Conservation (phyloP, 2,113 vertebrate species). For the Megaceryle maxima region DNA sequence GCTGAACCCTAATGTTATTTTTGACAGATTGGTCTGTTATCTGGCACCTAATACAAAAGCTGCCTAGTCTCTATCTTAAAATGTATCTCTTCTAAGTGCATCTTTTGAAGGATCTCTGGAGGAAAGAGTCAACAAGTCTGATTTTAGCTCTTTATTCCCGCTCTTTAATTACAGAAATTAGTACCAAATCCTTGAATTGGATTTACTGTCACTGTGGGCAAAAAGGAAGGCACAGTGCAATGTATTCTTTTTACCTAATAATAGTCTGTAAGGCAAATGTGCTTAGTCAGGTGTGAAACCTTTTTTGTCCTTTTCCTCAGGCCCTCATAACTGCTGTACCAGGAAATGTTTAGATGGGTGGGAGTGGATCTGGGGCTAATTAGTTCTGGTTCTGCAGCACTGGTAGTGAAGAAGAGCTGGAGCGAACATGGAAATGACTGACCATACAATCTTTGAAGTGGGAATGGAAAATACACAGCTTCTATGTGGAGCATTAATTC, state of each 20-base stretch:
- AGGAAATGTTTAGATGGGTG: background rate
- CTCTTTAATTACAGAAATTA: background rate
- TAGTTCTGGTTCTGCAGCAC: background rate
- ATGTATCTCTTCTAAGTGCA: background rate
- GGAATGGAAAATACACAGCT: background rate
- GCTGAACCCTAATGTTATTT: background rate
- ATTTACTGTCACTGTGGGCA: background rate
- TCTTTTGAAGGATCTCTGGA: background rate
- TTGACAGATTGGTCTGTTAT: background rate
- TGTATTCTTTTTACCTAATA: background rate
- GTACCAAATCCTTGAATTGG: background rate
- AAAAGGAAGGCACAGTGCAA: background rate
- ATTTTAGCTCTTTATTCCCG: background rate
- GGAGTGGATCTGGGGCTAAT: background rate
- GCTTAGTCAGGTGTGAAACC: background rate
- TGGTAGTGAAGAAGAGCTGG: background rate
- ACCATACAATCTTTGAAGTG: background rate
- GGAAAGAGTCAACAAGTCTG: background rate
- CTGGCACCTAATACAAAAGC: background rate
- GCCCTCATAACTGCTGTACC: background rate
- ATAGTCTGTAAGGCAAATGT: background rate
- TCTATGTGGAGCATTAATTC: accelerated
- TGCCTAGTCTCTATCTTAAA: background rate
- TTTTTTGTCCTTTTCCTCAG: background rate
- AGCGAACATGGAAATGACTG: background rate